These are phyloP conservation scores for Cheilosia vernalis DNA, from an alignment of 2,888 invertebrate species.

Conservation along the genomic window DNA sequence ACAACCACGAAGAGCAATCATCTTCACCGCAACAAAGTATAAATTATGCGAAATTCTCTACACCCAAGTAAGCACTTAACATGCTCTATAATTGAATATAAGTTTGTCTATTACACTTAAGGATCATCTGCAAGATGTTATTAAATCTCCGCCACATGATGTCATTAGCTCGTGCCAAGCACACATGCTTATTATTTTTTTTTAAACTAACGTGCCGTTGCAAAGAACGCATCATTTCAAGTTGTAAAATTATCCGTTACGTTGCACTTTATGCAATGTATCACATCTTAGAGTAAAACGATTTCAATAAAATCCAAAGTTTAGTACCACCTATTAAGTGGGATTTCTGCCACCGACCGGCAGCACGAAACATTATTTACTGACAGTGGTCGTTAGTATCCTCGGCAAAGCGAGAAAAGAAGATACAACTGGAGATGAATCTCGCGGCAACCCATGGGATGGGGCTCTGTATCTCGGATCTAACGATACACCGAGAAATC, in stretches of 20 bases:
- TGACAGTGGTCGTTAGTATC: not conserved
- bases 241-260: slow-evolving; percentile 46
- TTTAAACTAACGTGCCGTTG: slow-evolving; percentile 1
- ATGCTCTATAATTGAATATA: slow-evolving; percentile 53
- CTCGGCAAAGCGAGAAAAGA: not conserved
- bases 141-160: slow-evolving; percentile 58
- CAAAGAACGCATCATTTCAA: slow-evolving; percentile 32
- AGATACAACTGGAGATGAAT: slow-evolving; percentile 35
- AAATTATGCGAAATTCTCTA: slow-evolving; percentile 8
- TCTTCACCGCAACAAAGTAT: slow-evolving; percentile 29
- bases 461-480: not conserved
- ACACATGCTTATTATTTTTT: slow-evolving; percentile 24
- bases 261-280: slow-evolving; percentile 51
- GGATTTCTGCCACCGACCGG: slow-evolving; percentile 40
- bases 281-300: slow-evolving; percentile 37
- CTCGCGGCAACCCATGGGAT: slow-evolving; percentile 18
- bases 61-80: slow-evolving; percentile 39
- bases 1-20: not conserved
- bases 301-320: slow-evolving; percentile 65
- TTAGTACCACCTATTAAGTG: slow-evolving; percentile 65
- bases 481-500: not conserved
- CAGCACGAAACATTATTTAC: slow-evolving; percentile 15
- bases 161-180: slow-evolving; percentile 69
- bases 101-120: slow-evolving; percentile 33
- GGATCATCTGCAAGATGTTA: slow-evolving; percentile 11